Conservation (phyloP, 2,888 invertebrate genomes). For the Sarcophaga variegata region DNA sequence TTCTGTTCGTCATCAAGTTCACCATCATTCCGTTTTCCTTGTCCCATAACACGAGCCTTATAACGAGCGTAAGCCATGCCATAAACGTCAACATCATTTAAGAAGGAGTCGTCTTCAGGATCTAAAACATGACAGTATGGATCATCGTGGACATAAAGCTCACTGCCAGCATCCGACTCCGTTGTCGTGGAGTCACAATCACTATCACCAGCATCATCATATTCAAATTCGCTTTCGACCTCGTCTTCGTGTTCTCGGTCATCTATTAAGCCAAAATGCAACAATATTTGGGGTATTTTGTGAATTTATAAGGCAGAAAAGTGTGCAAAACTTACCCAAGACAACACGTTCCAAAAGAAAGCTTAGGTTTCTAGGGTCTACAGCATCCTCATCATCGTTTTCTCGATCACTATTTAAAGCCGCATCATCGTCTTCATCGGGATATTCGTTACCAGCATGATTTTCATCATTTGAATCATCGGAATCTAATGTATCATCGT, state of each 20-base stretch:
- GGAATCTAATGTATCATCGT: slow-evolving; percentile 83
- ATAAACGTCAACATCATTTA: slow-evolving; percentile 83
- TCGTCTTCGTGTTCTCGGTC: slow-evolving; percentile 70
- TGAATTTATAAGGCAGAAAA: background rate
- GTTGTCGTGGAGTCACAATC: slow-evolving; percentile 69
- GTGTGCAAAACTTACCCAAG: slow-evolving; percentile 74
- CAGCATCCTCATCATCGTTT: slow-evolving; percentile 83
- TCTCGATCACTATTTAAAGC: slow-evolving; percentile 83
- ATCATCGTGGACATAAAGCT: slow-evolving; percentile 72
- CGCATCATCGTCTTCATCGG: slow-evolving; percentile 85
- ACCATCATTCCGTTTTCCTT: background rate
- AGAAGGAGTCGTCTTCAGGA: slow-evolving; percentile 78
- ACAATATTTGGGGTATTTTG: background rate
- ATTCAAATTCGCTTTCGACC: slow-evolving; percentile 67
- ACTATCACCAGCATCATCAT: slow-evolving; percentile 74
- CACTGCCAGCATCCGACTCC: too few relatives aligned
- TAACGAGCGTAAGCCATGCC: slow-evolving; percentile 87
- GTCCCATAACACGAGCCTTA: slow-evolving; percentile 83
- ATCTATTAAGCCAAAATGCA: slow-evolving; percentile 14
- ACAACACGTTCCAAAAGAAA: slow-evolving; percentile 83
- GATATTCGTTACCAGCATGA: slow-evolving; percentile 90
- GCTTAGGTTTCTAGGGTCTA: slow-evolving; percentile 86
- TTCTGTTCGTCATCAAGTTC: slow-evolving; percentile 19
- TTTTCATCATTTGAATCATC: slow-evolving; percentile 91
- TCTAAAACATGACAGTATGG: slow-evolving; percentile 82